Evolutionary conservation across 2,888 invertebrate genomes (phyloP).

Genomic region (Acleris cristana): DNA sequence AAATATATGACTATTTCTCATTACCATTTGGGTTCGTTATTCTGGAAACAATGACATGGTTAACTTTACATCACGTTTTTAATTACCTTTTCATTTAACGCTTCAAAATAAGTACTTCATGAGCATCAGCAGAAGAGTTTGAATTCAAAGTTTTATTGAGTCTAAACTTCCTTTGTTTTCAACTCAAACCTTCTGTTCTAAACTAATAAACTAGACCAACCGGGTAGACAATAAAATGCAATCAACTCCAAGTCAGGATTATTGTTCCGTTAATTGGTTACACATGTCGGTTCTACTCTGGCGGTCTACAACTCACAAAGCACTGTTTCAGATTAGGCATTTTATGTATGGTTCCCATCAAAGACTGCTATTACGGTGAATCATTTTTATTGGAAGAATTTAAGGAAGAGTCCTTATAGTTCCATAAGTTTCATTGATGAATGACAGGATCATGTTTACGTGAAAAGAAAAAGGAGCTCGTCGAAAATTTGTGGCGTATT

Average conservation of each 20-base stretch:
- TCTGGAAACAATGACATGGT: too few relatives aligned
- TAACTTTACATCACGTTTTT: neutral
- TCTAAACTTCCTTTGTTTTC: conserved; percentile 15
- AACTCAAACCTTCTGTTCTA: conserved; percentile 41
- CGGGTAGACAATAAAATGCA: conserved; percentile 76
- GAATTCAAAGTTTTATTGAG: conserved; percentile 10
- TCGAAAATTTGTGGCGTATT: conserved; percentile 13
- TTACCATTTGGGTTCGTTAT: too few relatives aligned
- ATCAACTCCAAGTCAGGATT: conserved; percentile 59
- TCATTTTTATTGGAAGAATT: conserved; percentile 13
- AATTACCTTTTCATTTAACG: neutral
- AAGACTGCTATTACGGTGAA: conserved; percentile 21
- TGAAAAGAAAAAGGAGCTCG: conserved; percentile 8
- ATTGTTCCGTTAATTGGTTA: conserved; percentile 72
- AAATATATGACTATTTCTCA: neutral
- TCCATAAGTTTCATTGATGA: neutral
- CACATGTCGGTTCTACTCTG: conserved; percentile 58
- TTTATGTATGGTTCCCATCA: conserved; percentile 31
- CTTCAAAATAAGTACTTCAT: too few relatives aligned
- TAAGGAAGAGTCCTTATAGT: neutral
- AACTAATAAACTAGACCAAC: conserved; percentile 64
- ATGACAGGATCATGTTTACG: neutral
- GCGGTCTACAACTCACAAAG: conserved; percentile 23
- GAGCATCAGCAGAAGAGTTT: neutral
- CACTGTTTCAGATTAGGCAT: conserved; percentile 24